Evolutionary conservation across 2,797 vertebrate species (phyloP).

Genomic region (Oceanodroma leucorhoa): DNA sequence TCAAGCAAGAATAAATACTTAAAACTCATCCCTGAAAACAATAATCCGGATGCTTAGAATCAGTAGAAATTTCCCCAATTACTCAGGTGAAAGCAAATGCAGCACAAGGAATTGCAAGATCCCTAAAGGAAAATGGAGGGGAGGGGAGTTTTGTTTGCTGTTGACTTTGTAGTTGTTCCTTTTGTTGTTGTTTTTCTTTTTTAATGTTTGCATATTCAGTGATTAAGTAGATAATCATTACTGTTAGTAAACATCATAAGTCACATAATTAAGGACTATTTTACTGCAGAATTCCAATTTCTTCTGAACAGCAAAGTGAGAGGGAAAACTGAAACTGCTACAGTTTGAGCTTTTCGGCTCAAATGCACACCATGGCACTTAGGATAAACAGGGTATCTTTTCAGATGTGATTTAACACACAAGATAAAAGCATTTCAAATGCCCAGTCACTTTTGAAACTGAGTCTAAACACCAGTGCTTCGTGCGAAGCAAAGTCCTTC

Average conservation of each 20-base stretch:
- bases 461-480: background rate
- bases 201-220: background rate
- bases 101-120: background rate
- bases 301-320: background rate
- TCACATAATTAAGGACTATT: background rate
- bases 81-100: background rate
- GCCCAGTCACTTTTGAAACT: background rate
- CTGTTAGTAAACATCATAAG: background rate
- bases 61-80: background rate
- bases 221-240: background rate
- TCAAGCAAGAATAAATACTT: background rate
- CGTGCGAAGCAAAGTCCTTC: background rate
- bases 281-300: background rate
- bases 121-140: background rate
- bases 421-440: background rate
- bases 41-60: background rate
- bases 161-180: background rate
- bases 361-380: background rate
- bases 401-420: background rate
- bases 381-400: background rate
- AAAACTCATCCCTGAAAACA: background rate
- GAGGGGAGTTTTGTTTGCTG: background rate
- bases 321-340: background rate
- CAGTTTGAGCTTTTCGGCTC: background rate
- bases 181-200: background rate